Evolutionary conservation across 1,140 invertebrate species (phyloP), one percentile per base, ranked within the genome.

Genomic region (Eupristina koningsbergeri): DNA sequence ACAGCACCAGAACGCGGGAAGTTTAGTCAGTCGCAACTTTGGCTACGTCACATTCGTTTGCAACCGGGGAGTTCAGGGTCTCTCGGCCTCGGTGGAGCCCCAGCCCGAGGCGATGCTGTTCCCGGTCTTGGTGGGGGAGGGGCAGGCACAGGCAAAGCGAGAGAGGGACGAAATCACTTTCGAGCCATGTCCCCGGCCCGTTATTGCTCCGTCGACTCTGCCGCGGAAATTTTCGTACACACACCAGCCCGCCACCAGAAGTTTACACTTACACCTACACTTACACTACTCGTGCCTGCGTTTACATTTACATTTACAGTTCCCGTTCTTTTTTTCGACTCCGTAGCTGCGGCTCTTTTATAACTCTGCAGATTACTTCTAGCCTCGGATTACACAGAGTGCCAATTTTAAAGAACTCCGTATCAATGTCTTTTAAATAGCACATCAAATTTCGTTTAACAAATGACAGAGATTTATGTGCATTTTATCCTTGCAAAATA

Each of bases 21-120:
- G 61, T 47, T 79, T 79, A 80, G 64, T 36, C 31, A 58, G 41
- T 80, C 78, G 64, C 71, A 81, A 81, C n/a, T 58, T 53, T 58
- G 53, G n/a, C 53, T 39, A 26, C 53, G 80, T 81, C 80, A 73
- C 58, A 64, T 81, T 81, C 80, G 64, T 81, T 81, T 64, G 80
- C 71, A 63, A 75, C 22, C n/a, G 50, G 36, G 39, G 41, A 76
- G 53, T 81, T 75, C 71, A 81, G 53, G 58, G 71, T 64, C 80
- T 81, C 45, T 41, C 15, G 15, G 36, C 39, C 45, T 41, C 15
- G 15, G 22, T 61, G 6, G 9, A 31, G 50, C n/a, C 36, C 47
- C 13, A 58, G 74, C 74, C 73, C 3, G 19, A 47, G 39, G 77
- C 41, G 19, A 67, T 11, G n/a, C 39, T 31, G 58, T 22, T 67